These are phyloP conservation scores for Desoria tigrina DNA, from an alignment of 2,888 invertebrate genomes.

Conservation along the genomic window DNA sequence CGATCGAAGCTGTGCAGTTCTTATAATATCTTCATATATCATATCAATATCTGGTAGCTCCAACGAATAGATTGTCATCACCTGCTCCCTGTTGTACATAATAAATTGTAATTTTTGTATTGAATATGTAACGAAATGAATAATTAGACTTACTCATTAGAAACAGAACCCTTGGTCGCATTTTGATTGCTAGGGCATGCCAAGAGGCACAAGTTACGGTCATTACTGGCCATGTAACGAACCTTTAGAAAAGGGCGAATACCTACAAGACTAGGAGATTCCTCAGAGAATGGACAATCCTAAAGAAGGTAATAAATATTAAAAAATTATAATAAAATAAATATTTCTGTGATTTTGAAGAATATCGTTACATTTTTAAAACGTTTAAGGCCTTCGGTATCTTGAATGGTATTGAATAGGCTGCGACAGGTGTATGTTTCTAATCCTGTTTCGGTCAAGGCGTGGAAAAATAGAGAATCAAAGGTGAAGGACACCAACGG, in stretches of 20 bases:
- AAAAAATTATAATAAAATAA: too few species aligned
- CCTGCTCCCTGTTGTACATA: conserved; percentile 40
- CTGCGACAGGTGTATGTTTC: conserved; percentile 73
- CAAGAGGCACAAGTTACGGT: conserved; percentile 43
- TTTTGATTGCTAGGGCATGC: conserved; percentile 38
- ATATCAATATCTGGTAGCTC: conserved; percentile 66
- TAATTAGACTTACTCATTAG: conserved; percentile 13
- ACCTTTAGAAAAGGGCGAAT: conserved; percentile 69
- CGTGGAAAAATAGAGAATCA: conserved; percentile 68
- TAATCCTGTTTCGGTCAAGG: conserved; percentile 72
- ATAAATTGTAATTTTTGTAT: not conserved
- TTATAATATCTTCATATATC: conserved; percentile 70
- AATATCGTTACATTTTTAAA: conserved; percentile 56
- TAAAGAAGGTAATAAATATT: conserved; percentile 52
- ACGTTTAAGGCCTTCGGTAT: conserved; percentile 59
- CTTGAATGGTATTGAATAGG: conserved; percentile 65
- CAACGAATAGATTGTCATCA: conserved; percentile 73
- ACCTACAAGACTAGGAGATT: conserved; percentile 69
- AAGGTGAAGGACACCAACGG: conserved; percentile 68
- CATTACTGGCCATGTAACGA: conserved; percentile 51
- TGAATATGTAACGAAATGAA: not conserved
- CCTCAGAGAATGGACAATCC: conserved; percentile 63
- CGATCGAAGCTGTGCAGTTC: conserved; percentile 67
- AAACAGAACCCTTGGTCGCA: not conserved
- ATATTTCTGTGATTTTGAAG: too few species aligned